These are phyloP conservation scores for Priocnemis perturbator DNA, from an alignment of 2,888 invertebrate species.

Conservation along the genomic window DNA sequence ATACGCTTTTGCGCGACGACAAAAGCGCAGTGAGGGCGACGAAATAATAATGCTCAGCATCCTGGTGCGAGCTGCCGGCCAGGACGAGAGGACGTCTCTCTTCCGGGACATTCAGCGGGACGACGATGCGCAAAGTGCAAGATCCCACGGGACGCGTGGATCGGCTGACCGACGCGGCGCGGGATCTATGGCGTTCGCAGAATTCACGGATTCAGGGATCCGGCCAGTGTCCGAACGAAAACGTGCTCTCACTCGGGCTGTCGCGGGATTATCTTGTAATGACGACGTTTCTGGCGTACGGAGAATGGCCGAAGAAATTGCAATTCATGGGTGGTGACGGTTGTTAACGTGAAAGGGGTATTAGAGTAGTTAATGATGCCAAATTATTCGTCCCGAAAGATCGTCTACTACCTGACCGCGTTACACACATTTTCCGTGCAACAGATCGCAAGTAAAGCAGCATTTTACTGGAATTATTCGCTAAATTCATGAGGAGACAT, in stretches of 20 bases:
- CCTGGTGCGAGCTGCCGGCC: conserved; percentile 44
- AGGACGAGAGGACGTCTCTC: conserved; percentile 42
- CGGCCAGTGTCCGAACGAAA: neutral
- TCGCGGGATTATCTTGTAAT: no score
- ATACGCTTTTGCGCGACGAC: conserved; percentile 48
- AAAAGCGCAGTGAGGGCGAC: conserved; percentile 37
- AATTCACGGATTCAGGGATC: neutral
- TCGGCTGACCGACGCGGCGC: neutral
- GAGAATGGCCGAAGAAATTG: no score
- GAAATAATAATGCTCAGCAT: conserved; percentile 45
- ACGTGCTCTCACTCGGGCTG: neutral
- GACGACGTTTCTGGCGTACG: no score
- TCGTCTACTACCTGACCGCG: no score
- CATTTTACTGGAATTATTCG: no score
- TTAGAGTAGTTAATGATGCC: no score
- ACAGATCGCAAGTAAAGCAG: no score
- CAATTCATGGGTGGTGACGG: no score
- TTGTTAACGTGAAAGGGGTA: no score
- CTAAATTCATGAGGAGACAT: no score
- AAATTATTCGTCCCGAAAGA: no score
- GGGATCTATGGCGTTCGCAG: neutral
- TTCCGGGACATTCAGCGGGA: conserved; percentile 53
- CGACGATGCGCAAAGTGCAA: conserved; percentile 36
- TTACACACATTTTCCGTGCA: no score
- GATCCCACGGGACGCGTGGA: conserved; percentile 19